Percentiles rank a stretch among this genome's conserved stretches.
phyloP scores from a whole-genome alignment of 2,113 vertebrate genomes.

The Macroglossus sobrinus region DNA sequence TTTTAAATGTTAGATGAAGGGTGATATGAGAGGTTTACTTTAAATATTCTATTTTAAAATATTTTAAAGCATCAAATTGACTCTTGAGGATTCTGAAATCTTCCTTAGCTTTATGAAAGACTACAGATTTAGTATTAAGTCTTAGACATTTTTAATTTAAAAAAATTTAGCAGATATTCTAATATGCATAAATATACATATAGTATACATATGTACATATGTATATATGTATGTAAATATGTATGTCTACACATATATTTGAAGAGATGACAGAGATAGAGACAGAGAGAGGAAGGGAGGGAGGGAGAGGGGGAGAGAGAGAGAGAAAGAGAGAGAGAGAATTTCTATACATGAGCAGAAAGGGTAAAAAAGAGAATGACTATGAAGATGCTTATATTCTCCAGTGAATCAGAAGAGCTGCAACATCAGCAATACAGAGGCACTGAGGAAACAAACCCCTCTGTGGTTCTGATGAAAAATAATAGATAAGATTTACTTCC shows the following conservation, averaged over 20 bases:
- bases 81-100: not conserved
- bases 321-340: no score
- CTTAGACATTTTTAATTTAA: not conserved
- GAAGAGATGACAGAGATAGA: not conserved
- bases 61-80: not conserved
- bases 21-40: not conserved
- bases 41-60: not conserved
- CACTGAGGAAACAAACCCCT: not conserved
- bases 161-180: not conserved
- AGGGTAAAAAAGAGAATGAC: fast-evolving
- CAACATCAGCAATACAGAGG: not conserved
- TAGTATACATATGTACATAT: not conserved
- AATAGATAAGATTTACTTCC: not conserved
- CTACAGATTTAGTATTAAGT: not conserved
- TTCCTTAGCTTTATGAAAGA: not conserved
- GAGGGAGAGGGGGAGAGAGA: fast-evolving
- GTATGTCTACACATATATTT: not conserved
- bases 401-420: not conserved
- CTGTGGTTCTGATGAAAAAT: not conserved
- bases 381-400: not conserved
- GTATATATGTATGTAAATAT: not conserved
- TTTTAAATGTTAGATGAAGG: not conserved
- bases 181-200: not conserved
- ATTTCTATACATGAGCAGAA: not conserved
- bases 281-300: not conserved